Evolutionary conservation across 2,797 vertebrate species (phyloP).

Genomic region (Oreochromis mossambicus): DNA sequence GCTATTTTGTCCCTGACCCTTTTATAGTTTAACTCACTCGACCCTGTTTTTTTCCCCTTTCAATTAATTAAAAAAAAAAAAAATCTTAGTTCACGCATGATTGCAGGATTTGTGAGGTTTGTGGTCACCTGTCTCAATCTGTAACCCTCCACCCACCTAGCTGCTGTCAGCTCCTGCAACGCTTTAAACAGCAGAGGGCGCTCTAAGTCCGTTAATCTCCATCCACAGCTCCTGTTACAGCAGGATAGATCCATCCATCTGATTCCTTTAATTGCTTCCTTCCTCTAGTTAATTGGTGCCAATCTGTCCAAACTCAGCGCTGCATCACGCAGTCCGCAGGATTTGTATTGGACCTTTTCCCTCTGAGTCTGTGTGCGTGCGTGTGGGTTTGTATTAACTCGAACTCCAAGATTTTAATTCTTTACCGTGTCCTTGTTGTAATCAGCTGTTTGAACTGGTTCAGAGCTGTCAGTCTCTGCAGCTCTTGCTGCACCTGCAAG

Average conservation of each 20-base stretch:
- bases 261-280: constrained; percentile 61
- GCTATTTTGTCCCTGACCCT: background rate
- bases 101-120: background rate
- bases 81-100: background rate
- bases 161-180: background rate
- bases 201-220: constrained; percentile 22
- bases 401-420: background rate
- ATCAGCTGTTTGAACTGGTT: constrained; percentile 28
- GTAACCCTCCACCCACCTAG: constrained; percentile 27
- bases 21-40: background rate
- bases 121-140: background rate
- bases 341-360: background rate
- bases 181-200: constrained; percentile 53
- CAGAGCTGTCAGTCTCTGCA: constrained; percentile 1
- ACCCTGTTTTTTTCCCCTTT: background rate
- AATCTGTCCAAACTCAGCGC: constrained; percentile 23
- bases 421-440: background rate
- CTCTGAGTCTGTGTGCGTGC: background rate
- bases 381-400: background rate
- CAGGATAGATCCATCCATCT: constrained; percentile 8
- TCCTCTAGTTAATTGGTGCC: constrained; percentile 58
- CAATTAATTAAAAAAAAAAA: background rate
- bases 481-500: constrained; percentile 26
- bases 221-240: background rate
- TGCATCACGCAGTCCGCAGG: background rate